Evolutionary conservation across 2,113 vertebrate species (phyloP).

Genomic region (Daphoenositta chrysoptera): DNA sequence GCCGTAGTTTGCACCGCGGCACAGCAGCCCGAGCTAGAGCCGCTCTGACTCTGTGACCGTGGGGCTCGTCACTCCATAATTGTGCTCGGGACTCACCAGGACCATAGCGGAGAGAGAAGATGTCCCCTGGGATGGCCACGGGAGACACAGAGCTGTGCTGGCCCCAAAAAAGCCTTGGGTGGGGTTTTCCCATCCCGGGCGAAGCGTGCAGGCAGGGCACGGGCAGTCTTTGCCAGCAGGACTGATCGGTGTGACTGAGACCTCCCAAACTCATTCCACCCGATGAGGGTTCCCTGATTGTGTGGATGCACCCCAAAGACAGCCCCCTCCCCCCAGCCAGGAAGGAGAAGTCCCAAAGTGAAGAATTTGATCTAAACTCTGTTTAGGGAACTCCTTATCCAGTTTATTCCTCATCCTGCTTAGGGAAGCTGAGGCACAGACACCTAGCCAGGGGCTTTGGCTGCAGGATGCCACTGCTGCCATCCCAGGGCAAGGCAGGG

Average conservation of each 20-base stretch:
- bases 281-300: not conserved
- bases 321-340: not conserved
- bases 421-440: not conserved
- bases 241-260: not conserved
- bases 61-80: not conserved
- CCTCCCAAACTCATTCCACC: not conserved
- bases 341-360: not conserved
- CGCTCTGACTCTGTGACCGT: not conserved
- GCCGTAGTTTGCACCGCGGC: not conserved
- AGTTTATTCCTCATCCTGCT: not conserved
- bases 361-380: not conserved
- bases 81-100: not conserved
- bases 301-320: not conserved
- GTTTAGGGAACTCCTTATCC: not conserved
- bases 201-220: fast-evolving
- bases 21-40: not conserved
- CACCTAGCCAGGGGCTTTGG: not conserved
- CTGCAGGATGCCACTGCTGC: not conserved
- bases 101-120: not conserved
- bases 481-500: not conserved
- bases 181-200: not conserved
- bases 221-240: not conserved
- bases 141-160: not conserved
- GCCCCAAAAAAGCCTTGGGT: fast-evolving
- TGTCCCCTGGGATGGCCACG: not conserved